These are phyloP conservation scores for Campylomormyrus numenius DNA, from an alignment of 2,113 vertebrate genomes.

Conservation along the genomic window DNA sequence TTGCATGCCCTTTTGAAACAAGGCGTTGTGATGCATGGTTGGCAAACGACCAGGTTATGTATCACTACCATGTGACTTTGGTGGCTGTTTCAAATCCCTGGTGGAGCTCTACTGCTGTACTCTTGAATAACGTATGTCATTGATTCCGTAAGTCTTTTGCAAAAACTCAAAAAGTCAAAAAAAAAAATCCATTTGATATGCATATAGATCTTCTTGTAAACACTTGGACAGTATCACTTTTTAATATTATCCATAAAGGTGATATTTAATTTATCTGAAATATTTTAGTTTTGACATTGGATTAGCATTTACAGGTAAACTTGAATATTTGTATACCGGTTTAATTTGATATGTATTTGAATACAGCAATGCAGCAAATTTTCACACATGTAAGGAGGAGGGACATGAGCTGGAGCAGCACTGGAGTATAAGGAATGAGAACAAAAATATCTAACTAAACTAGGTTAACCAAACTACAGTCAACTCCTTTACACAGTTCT, in stretches of 20 bases:
- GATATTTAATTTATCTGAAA: not conserved
- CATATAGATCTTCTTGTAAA: not conserved
- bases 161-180: not conserved
- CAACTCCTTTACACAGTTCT: not conserved
- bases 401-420: not conserved
- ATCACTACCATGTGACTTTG: not conserved
- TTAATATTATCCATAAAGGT: not conserved
- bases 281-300: not conserved
- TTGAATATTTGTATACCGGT: not conserved
- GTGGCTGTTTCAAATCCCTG: not conserved
- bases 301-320: not conserved
- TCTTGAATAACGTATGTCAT: not conserved
- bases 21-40: not conserved
- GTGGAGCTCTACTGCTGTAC: not conserved
- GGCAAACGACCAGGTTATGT: not conserved
- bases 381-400: not conserved
- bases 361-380: not conserved
- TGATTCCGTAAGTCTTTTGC: not conserved
- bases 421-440: not conserved
- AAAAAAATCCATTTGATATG: not conserved
- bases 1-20: not conserved
- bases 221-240: not conserved
- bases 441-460: not conserved
- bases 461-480: not conserved
- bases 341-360: not conserved